These are phyloP conservation scores for Drosophila testacea DNA, from an alignment of 2,888 invertebrate species.

Conservation along the genomic window DNA sequence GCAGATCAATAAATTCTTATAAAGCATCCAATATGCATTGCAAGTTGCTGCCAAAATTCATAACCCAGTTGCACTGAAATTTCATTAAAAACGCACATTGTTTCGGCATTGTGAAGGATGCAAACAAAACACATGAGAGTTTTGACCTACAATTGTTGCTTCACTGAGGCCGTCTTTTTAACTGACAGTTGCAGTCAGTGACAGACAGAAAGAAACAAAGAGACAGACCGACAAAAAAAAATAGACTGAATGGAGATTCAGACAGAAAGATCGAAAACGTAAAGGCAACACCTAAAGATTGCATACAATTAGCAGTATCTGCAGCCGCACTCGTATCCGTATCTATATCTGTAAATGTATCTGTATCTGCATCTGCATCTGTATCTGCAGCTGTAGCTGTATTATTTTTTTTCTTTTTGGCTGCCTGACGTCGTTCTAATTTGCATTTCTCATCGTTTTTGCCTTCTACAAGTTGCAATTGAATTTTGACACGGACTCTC, in stretches of 20 bases:
- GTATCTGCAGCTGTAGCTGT: slow-evolving; percentile 20
- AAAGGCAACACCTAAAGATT: slow-evolving; percentile 70
- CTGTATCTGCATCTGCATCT: slow-evolving; percentile 8
- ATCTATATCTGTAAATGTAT: slow-evolving; percentile 1
- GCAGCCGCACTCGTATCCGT: slow-evolving; percentile 4
- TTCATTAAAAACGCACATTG: slow-evolving; percentile 37
- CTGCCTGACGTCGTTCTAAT: slow-evolving; percentile 61
- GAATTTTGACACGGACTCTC: slow-evolving; percentile 73
- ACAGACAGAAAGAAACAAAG: slow-evolving; percentile 11
- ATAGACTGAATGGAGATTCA: neutral
- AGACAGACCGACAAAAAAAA: slow-evolving; percentile 4
- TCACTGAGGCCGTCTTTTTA: slow-evolving; percentile 31
- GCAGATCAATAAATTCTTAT: slow-evolving; percentile 6
- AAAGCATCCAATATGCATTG: slow-evolving; percentile 8
- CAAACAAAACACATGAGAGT: slow-evolving; percentile 48
- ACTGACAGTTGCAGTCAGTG: slow-evolving; percentile 46
- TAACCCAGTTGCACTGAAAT: slow-evolving; percentile 40
- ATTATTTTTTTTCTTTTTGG: slow-evolving; percentile 18
- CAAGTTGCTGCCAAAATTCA: slow-evolving; percentile 5
- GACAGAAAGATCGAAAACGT: slow-evolving; percentile 9
- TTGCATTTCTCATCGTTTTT: slow-evolving; percentile 64
- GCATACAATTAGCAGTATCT: slow-evolving; percentile 73
- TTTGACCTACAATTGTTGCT: slow-evolving; percentile 39
- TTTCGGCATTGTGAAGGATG: slow-evolving; percentile 9
- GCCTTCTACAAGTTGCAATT: slow-evolving; percentile 61